Base-by-base conservation (phyloP, 2,797 vertebrate species). In the Notolabrus celidotus region DNA sequence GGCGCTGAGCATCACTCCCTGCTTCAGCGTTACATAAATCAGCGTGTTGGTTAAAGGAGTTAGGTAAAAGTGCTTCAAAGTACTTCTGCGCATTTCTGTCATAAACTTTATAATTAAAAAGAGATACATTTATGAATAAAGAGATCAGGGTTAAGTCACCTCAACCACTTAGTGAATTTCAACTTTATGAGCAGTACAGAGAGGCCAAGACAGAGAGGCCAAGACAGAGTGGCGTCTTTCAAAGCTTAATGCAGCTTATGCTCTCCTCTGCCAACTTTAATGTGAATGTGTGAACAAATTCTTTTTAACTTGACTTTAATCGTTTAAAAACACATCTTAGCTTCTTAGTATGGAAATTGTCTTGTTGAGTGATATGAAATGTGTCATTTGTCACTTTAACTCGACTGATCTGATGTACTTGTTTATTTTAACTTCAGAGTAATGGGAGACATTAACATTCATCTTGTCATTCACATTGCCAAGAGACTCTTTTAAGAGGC, bases 21-120 rank as follows among this genome's bases (percentile, higher is more conserved):
- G 62, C 34, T 70, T 82, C 71, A 70, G 78, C 79, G 77, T 54
- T 73, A 79, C 55, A 58, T 72, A 46, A 80, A 63, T 80, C 51
- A 61, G 50, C 7, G 38, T 74, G 66, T 80, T 12, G 17, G 65
- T 72, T n/a, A 57, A 74, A 53, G 80, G 70, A 82, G 50, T 58
- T 39, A 79, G 76, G 83, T 74, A 87, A 86, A 84, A 87, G 79
- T 82, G 88, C 80, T 87, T 82, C 85, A 78, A 84, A 76, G 58
- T 85, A 51, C 49, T 82, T 67, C 85, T 73, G 45, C 43, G n/a
- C 82, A 29, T 89, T 80, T 83, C 38, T 29, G 7, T 34, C 69
- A 73, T 61, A 90, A 90, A 90, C 80, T 87, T 88, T 89, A 88
- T 84, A 85, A 84, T 90, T 92, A 90, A 74, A 63, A 65, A 29